A percentile compares a stretch with the other conserved stretches of the same genome.
These are phyloP conservation scores for Drosophila birchii DNA, from an alignment of 2,888 invertebrate genomes.

Conservation along the genomic window DNA sequence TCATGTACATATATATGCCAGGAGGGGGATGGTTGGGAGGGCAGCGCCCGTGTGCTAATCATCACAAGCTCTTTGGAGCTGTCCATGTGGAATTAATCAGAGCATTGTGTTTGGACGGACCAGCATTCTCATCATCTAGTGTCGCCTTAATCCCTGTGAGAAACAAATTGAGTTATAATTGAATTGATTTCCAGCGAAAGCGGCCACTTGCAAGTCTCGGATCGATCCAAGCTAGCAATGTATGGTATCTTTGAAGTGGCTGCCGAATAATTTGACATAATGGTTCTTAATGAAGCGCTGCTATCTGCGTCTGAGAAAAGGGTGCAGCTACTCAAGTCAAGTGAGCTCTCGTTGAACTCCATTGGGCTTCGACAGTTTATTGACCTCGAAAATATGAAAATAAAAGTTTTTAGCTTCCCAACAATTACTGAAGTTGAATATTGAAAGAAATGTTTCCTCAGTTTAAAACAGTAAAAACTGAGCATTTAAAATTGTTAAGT, in stretches of 20 bases:
- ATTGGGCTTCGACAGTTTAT: slow-evolving; percentile 32
- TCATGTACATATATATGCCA: slow-evolving; percentile 9
- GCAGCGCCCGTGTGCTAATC: slow-evolving; percentile 72
- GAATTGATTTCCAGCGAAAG: slow-evolving; percentile 70
- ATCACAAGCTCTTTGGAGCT: slow-evolving; percentile 80
- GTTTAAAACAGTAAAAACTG: background rate
- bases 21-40: slow-evolving; percentile 33
- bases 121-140: slow-evolving; percentile 28
- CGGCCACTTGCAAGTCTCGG: slow-evolving; percentile 67
- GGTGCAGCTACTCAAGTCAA: slow-evolving; percentile 63
- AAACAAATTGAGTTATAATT: slow-evolving; percentile 49
- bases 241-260: slow-evolving; percentile 49
- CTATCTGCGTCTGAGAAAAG: slow-evolving; percentile 57
- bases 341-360: slow-evolving; percentile 47
- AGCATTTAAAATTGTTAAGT: background rate
- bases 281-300: slow-evolving; percentile 71
- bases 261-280: slow-evolving; percentile 73
- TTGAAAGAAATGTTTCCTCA: background rate
- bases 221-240: slow-evolving; percentile 3
- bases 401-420: background rate
- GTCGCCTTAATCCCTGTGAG: slow-evolving; percentile 65
- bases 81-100: slow-evolving; percentile 80
- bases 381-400: slow-evolving; percentile 32
- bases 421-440: background rate
- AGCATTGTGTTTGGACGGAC: slow-evolving; percentile 58